These are phyloP conservation scores for Dynastes tityus DNA, from an alignment of 2,888 invertebrate genomes.

Conservation along the genomic window DNA sequence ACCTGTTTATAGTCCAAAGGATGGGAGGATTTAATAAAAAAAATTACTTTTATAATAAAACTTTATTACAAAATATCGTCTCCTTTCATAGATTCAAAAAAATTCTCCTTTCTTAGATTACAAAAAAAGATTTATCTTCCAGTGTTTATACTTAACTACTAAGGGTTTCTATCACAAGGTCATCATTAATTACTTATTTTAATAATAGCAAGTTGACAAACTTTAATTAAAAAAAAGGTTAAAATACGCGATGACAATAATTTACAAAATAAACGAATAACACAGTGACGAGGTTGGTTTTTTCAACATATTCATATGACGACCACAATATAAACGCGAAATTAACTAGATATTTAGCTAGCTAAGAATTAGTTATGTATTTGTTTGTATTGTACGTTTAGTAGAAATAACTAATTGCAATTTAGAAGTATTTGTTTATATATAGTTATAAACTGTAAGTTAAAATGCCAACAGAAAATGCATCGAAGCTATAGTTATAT, in stretches of 20 bases:
- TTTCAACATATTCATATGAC: conserved; percentile 10
- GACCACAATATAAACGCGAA: conserved; percentile 29
- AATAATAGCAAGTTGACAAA: background rate
- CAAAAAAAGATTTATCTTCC: conserved; percentile 6
- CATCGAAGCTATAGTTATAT: too few relatives aligned
- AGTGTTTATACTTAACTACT: conserved; percentile 22
- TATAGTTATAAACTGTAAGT: conserved; percentile 9
- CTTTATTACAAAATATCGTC: conserved; percentile 46
- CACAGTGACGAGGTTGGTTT: conserved; percentile 11
- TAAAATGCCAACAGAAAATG: conserved; percentile 33
- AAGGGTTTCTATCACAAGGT: conserved; percentile 37
- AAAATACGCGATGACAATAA: conserved; percentile 3
- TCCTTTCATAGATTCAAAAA: conserved; percentile 41
- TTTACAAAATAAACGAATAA: conserved; percentile 32
- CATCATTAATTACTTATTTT: conserved; percentile 14
- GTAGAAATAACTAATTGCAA: conserved; percentile 12
- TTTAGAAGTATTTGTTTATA: background rate
- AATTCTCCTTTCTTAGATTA: conserved; percentile 15
- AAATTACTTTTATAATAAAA: conserved; percentile 26
- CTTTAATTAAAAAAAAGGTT: background rate
- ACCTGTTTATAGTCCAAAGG: background rate
- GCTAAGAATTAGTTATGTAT: conserved; percentile 27
- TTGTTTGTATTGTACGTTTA: conserved; percentile 9
- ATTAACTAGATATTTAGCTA: conserved; percentile 41
- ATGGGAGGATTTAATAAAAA: conserved; percentile 3